Percentiles rank a stretch among this genome's conserved stretches.
phyloP scores from a whole-genome alignment of 2,888 invertebrate species.

The Omphaloscelis lunosa region DNA sequence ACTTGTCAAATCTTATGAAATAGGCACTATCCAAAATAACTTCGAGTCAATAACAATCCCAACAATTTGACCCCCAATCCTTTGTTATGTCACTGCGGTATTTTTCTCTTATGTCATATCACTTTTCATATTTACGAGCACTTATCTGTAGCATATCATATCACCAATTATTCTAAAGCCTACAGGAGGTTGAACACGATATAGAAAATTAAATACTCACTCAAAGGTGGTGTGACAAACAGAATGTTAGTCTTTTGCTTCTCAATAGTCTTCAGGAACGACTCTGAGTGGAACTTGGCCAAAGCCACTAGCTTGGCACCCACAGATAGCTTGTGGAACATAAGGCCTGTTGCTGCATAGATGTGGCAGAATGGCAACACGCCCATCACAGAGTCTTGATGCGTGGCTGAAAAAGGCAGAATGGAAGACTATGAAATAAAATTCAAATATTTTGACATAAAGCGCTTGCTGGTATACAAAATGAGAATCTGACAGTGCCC shows the following conservation, averaged over 20 bases:
- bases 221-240: conserved; percentile 94
- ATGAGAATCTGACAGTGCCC: neutral
- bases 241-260: conserved; percentile 92
- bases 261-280: conserved; percentile 91
- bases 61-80: neutral
- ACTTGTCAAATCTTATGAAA: too few relatives aligned
- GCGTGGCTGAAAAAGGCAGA: conserved; percentile 78
- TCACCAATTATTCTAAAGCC: neutral
- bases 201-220: conserved; percentile 80
- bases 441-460: neutral
- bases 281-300: conserved; percentile 93
- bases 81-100: conserved; percentile 4
- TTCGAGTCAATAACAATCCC: neutral
- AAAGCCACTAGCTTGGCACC: conserved; percentile 93
- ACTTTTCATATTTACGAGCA: neutral
- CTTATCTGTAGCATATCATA: conserved; percentile 15
- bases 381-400: conserved; percentile 92
- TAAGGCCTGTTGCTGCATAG: conserved; percentile 92
- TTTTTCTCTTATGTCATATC: neutral
- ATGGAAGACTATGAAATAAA: neutral
- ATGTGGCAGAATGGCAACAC: conserved; percentile 96
- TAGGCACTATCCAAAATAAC: neutral
- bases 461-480: neutral
- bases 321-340: conserved; percentile 91
- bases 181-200: conserved; percentile 15